phyloP scores from a whole-genome alignment of 2,113 vertebrate species.

The Passer montanus region DNA sequence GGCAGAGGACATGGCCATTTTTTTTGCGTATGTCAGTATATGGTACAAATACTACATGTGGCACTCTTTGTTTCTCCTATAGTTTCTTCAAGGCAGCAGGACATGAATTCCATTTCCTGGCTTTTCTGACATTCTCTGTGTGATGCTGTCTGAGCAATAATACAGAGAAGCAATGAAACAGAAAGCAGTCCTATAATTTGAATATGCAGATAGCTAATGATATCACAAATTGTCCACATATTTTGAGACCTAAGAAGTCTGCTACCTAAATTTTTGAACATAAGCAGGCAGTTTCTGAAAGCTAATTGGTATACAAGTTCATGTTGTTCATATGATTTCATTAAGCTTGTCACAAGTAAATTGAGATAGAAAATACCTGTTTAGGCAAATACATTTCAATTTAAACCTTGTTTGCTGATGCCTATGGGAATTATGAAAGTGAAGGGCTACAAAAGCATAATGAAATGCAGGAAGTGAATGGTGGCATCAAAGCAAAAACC shows the following conservation, averaged over 20 bases:
- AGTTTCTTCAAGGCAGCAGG: not conserved
- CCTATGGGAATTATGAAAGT: not conserved
- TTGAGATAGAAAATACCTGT: slow-evolving; percentile 44
- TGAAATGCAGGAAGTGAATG: slow-evolving; percentile 2
- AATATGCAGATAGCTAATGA: not conserved
- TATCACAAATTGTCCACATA: not conserved
- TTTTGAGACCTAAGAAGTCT: not conserved
- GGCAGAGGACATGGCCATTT: fast-evolving
- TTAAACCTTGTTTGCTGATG: slow-evolving; percentile 13
- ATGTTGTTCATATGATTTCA: not conserved
- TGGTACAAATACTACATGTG: not conserved
- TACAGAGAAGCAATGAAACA: not conserved
- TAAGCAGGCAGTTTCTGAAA: not conserved
- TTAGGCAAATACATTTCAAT: slow-evolving; percentile 31
- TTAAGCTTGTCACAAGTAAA: slow-evolving; percentile 24
- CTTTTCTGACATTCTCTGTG: not conserved
- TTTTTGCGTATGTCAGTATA: not conserved
- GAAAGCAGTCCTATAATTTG: not conserved
- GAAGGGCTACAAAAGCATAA: slow-evolving; percentile 5
- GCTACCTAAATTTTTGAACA: not conserved
- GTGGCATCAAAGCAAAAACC: not conserved
- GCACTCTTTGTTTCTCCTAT: not conserved
- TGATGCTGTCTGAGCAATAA: not conserved
- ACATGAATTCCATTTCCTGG: not conserved
- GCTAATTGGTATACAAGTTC: not conserved